Evolutionary conservation across 2,888 invertebrate species (phyloP).

Genomic region (Omphaloscelis lunosa): DNA sequence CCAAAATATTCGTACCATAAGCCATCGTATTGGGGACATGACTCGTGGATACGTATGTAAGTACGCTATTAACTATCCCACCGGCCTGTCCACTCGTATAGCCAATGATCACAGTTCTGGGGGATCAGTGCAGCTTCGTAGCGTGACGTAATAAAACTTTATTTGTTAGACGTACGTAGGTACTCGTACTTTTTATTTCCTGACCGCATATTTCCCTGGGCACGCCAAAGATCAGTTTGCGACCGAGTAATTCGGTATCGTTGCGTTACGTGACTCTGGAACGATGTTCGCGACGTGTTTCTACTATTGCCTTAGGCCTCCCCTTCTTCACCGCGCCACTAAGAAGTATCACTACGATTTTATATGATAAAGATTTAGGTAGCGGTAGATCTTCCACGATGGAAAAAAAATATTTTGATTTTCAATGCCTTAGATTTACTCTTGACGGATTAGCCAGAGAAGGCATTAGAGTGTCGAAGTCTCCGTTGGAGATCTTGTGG

Average conservation of each 20-base stretch:
- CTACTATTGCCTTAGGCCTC: constrained; percentile 83
- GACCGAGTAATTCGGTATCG: constrained; percentile 85
- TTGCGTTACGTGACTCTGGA: constrained; percentile 85
- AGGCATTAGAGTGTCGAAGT: neutral
- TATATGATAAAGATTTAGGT: constrained; percentile 74
- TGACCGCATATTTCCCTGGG: constrained; percentile 82
- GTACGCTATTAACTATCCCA: constrained; percentile 58
- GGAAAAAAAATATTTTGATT: constrained; percentile 19
- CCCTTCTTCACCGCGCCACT: constrained; percentile 80
- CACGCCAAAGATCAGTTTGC: constrained; percentile 84
- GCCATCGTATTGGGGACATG: constrained; percentile 52
- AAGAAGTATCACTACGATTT: constrained; percentile 86
- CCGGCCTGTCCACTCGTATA: constrained; percentile 48
- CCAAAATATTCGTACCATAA: constrained; percentile 60
- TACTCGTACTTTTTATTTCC: constrained; percentile 73
- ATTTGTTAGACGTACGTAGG: constrained; percentile 70
- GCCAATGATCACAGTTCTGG: constrained; percentile 55
- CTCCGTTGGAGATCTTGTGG: neutral
- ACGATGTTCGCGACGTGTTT: constrained; percentile 86
- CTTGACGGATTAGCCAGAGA: neutral
- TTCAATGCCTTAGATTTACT: neutral
- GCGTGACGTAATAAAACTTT: constrained; percentile 76
- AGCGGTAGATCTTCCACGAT: constrained; percentile 56
- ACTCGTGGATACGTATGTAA: constrained; percentile 52
- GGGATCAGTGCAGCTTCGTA: constrained; percentile 56